Percentiles rank a stretch among this genome's conserved stretches.
Evolutionary conservation across 2,113 vertebrate species (phyloP).

Genomic region (Meleagris gallopavo): DNA sequence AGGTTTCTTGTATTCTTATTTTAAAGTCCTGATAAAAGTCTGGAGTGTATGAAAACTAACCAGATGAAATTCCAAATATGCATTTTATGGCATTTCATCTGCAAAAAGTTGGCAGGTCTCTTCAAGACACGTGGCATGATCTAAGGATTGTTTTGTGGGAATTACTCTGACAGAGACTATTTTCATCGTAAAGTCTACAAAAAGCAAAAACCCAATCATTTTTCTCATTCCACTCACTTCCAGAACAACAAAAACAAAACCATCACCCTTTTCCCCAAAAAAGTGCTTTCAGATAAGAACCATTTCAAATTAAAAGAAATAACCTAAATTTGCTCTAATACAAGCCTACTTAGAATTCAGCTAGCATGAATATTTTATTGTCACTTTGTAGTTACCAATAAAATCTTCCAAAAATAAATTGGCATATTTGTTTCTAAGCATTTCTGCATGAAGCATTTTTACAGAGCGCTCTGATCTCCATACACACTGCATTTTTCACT

Average conservation of each 20-base stretch:
- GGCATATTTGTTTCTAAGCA: background rate
- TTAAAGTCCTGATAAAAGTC: background rate
- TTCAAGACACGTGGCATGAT: background rate
- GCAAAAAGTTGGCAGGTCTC: background rate
- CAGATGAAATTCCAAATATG: background rate
- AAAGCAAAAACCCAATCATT: background rate
- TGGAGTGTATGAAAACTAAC: background rate
- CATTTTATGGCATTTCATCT: conserved; percentile 3
- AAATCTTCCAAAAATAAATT: background rate
- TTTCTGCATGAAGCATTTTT: background rate
- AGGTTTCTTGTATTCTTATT: conserved; percentile 11
- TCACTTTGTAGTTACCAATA: background rate
- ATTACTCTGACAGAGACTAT: background rate
- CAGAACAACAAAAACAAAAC: background rate
- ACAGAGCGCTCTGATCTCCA: background rate
- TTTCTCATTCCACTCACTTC: background rate
- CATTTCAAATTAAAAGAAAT: background rate
- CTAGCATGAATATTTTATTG: background rate
- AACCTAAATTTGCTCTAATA: background rate
- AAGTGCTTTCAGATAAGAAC: background rate
- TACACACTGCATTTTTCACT: background rate
- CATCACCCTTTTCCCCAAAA: background rate
- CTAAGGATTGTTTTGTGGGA: background rate
- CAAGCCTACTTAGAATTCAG: background rate
- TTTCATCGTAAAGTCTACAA: background rate